Evolutionary conservation across 2,113 vertebrate species (phyloP).

Genomic region (Myxocyprinus asiaticus): DNA sequence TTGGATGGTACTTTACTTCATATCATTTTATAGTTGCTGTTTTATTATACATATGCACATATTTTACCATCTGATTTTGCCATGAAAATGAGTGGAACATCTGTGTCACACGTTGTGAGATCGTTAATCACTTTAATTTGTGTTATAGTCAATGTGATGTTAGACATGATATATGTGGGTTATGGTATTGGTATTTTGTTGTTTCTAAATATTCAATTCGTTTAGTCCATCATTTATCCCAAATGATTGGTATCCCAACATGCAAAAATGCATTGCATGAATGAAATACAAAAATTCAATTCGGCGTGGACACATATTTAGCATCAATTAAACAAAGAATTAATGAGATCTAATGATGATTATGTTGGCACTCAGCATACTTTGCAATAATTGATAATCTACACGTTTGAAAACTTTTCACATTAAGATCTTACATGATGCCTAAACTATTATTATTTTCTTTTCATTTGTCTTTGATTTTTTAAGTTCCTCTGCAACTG

Average conservation of each 20-base stretch:
- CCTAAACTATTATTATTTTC: neutral
- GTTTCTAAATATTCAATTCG: constrained; percentile 61
- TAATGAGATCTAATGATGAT: neutral
- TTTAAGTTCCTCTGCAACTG: neutral
- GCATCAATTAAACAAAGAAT: neutral
- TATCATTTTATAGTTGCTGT: constrained; percentile 53
- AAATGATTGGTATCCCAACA: neutral
- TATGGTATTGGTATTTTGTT: constrained; percentile 77
- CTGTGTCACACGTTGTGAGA: constrained; percentile 80
- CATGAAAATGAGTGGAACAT: constrained; percentile 68
- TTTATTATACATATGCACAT: constrained; percentile 57
- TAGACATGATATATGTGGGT: constrained; percentile 83
- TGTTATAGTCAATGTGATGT: constrained; percentile 80
- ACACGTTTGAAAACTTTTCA: neutral
- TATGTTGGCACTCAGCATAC: neutral
- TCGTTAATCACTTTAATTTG: constrained; percentile 90
- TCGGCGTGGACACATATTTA: neutral
- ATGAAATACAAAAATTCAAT: neutral
- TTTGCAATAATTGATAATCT: neutral
- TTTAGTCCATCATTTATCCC: constrained; percentile 50
- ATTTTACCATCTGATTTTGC: constrained; percentile 65
- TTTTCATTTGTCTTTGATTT: neutral
- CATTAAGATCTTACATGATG: neutral
- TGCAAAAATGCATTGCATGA: neutral
- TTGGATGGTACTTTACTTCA: constrained; percentile 65